A percentile compares a stretch with the other conserved stretches of the same genome.
Conservation (phyloP, 1,140 invertebrate species). For the Atopsyche davidsoni region DNA sequence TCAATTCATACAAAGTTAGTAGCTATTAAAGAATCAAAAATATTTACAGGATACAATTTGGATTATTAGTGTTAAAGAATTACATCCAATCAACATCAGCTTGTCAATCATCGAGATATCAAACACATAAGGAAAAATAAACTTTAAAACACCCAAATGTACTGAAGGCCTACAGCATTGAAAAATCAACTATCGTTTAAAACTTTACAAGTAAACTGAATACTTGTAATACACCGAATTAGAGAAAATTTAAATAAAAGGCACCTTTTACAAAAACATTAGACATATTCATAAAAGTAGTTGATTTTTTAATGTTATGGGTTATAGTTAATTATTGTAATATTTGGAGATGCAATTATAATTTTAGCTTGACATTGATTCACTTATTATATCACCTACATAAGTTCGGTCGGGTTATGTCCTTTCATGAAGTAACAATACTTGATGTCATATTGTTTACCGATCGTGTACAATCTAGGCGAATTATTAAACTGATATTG, state of each 20-base stretch:
- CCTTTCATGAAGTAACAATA: not conserved
- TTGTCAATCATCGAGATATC: no score
- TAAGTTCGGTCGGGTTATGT: not conserved
- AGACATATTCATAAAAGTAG: not conserved
- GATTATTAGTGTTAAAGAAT: slow-evolving; percentile 22
- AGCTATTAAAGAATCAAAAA: slow-evolving; percentile 29
- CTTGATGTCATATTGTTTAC: no score
- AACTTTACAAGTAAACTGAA: not conserved
- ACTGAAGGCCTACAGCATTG: slow-evolving; percentile 1
- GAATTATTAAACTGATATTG: not conserved
- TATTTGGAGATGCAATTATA: not conserved
- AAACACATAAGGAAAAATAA: not conserved
- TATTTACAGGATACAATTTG: slow-evolving; percentile 26
- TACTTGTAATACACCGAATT: not conserved
- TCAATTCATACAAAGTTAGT: slow-evolving; percentile 29
- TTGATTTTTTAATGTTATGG: slow-evolving; percentile 4
- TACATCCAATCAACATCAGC: slow-evolving; percentile 16
- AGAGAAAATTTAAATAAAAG: slow-evolving; percentile 12
- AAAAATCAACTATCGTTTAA: slow-evolving; percentile 2
- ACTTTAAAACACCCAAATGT: slow-evolving; percentile 6
- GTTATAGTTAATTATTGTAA: not conserved
- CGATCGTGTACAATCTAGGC: not conserved
- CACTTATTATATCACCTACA: not conserved
- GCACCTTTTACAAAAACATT: slow-evolving; percentile 13
- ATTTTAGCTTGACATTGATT: not conserved